These are phyloP conservation scores for Fregata magnificens DNA, from an alignment of 2,113 vertebrate genomes.

Conservation along the genomic window DNA sequence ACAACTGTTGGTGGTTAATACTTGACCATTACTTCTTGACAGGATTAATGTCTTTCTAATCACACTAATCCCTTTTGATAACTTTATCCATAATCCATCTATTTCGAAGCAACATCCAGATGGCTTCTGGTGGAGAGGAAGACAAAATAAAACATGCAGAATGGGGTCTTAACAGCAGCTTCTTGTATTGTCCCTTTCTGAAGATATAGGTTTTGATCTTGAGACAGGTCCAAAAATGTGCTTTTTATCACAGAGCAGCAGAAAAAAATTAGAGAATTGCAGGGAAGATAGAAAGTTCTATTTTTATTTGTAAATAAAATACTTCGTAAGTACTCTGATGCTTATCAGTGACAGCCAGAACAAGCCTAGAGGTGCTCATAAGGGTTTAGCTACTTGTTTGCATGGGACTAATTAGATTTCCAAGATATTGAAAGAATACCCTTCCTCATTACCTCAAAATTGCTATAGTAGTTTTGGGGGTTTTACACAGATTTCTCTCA, in stretches of 20 bases:
- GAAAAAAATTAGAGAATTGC: not conserved
- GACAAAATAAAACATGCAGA: conserved; percentile 55
- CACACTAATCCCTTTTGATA: conserved; percentile 71
- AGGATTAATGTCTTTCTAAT: conserved; percentile 72
- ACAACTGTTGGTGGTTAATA: conserved; percentile 63
- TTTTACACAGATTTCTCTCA: not conserved
- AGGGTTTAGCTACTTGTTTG: not conserved
- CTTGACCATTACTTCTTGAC: conserved; percentile 70
- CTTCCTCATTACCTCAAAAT: not conserved
- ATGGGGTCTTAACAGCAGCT: conserved; percentile 22
- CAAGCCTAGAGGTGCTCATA: not conserved
- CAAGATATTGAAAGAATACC: not conserved
- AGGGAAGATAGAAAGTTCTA: not conserved
- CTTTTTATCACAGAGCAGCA: not conserved
- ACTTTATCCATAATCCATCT: conserved; percentile 73
- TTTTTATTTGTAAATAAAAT: not conserved
- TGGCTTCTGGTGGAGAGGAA: conserved; percentile 60
- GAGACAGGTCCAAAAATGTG: not conserved
- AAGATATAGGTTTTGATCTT: not conserved
- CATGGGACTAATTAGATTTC: not conserved
- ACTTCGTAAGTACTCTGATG: not conserved
- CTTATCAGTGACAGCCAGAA: not conserved
- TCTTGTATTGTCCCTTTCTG: conserved; percentile 19
- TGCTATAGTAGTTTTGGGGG: not conserved
- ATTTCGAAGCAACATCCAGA: conserved; percentile 68